A percentile compares a stretch with the other conserved stretches of the same genome.
Evolutionary conservation across 2,113 vertebrate genomes (phyloP).

Genomic region (Grus americana): DNA sequence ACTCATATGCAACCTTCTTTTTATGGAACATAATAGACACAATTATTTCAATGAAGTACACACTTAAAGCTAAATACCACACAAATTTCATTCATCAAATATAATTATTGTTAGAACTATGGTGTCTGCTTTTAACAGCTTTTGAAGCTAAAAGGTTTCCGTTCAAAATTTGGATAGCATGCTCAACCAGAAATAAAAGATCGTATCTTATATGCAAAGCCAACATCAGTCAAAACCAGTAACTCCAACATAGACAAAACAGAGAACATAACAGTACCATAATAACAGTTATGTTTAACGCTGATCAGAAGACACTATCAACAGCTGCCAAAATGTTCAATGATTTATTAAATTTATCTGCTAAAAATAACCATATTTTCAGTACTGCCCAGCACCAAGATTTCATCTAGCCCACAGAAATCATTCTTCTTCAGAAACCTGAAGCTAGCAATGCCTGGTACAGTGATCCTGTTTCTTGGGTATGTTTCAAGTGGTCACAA

Average conservation of each 20-base stretch:
- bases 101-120: constrained; percentile 37
- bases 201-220: background rate
- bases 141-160: constrained; percentile 42
- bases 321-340: background rate
- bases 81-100: constrained; percentile 58
- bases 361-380: background rate
- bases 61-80: constrained; percentile 53
- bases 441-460: background rate
- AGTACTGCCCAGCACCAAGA: background rate
- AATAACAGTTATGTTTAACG: background rate
- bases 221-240: background rate
- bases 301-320: background rate
- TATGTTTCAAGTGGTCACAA: background rate
- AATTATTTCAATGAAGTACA: constrained; percentile 58
- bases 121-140: background rate
- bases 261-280: background rate
- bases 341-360: background rate
- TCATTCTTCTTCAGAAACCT: background rate
- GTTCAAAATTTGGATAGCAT: background rate
- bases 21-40: constrained; percentile 52
- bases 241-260: background rate
- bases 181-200: constrained; percentile 18
- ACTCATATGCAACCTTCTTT: constrained; percentile 37
- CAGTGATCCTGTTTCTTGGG: background rate
- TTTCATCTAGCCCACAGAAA: background rate